These are phyloP conservation scores for Micromesistius poutassou DNA, from an alignment of 2,797 vertebrate genomes.

Conservation along the genomic window DNA sequence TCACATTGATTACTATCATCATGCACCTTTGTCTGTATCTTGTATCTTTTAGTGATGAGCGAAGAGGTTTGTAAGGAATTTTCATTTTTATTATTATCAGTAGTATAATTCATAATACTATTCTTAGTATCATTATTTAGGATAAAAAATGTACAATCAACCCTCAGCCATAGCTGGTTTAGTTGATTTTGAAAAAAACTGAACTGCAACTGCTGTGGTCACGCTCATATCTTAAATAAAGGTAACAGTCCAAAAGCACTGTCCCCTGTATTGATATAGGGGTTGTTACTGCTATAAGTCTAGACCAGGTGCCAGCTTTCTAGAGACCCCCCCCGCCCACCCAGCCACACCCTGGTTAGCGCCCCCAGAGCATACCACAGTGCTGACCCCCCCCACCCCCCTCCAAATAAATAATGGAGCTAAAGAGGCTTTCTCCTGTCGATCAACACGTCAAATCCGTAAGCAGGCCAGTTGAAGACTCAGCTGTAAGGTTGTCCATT, in stretches of 20 bases:
- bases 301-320: not conserved
- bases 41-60: no score
- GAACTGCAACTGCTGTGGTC: no score
- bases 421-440: slow-evolving; percentile 55
- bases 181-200: no score
- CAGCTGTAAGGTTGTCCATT: slow-evolving; percentile 62
- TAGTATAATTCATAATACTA: no score
- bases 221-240: no score
- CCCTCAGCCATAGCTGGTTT: no score
- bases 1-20: not conserved
- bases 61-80: no score
- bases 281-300: not conserved
- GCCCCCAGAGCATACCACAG: slow-evolving; percentile 30
- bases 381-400: slow-evolving; percentile 49
- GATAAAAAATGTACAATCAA: no score
- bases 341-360: slow-evolving; percentile 35
- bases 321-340: not conserved
- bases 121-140: no score
- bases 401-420: slow-evolving; percentile 62
- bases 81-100: no score
- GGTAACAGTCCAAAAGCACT: no score
- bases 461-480: slow-evolving; percentile 55
- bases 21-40: not conserved
- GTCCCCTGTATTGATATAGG: no score
- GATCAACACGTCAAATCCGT: slow-evolving; percentile 52